Evolutionary conservation across 2,797 vertebrate species (phyloP).

Genomic region (Coccyzus lansbergi): DNA sequence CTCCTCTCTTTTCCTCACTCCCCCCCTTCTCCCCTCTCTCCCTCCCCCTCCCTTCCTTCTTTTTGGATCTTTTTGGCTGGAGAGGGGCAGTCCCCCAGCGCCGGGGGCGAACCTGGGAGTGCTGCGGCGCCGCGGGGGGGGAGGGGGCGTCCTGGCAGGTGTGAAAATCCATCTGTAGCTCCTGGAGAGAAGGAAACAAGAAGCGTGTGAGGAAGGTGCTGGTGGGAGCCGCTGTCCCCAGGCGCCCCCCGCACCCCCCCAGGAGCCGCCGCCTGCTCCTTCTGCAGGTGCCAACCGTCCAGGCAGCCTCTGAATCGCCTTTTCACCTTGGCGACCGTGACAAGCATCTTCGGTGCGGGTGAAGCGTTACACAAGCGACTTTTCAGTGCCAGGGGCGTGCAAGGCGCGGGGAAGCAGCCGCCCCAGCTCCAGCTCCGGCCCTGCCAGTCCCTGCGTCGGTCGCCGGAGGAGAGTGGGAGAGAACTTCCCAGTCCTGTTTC

Average conservation of each 20-base stretch:
- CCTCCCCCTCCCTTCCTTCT: background rate
- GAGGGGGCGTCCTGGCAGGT: conserved; percentile 10
- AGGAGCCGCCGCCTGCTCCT: background rate
- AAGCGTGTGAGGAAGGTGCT: background rate
- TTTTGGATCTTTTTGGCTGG: background rate
- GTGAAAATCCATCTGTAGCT: conserved; percentile 29
- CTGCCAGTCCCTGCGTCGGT: conserved; percentile 17
- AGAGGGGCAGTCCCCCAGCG: background rate
- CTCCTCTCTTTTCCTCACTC: too few relatives aligned
- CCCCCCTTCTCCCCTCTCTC: too few relatives aligned
- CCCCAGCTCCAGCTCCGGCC: conserved; percentile 9
- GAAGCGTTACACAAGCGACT: background rate
- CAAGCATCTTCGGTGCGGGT: background rate
- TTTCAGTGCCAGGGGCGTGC: background rate
- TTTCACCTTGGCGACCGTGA: conserved; percentile 18
- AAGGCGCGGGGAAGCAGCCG: background rate
- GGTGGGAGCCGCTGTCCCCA: background rate
- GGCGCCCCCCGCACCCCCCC: too few relatives aligned
- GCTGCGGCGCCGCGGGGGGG: background rate
- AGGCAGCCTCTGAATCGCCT: background rate
- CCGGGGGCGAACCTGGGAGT: conserved; percentile 18
- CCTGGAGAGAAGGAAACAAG: conserved; percentile 33
- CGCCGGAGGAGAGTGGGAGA: background rate
- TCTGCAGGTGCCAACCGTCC: background rate
- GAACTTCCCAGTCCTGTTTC: conserved; percentile 28